Evolutionary conservation across 2,113 vertebrate genomes (phyloP).

Genomic region (Microcebus lehilahytsara): DNA sequence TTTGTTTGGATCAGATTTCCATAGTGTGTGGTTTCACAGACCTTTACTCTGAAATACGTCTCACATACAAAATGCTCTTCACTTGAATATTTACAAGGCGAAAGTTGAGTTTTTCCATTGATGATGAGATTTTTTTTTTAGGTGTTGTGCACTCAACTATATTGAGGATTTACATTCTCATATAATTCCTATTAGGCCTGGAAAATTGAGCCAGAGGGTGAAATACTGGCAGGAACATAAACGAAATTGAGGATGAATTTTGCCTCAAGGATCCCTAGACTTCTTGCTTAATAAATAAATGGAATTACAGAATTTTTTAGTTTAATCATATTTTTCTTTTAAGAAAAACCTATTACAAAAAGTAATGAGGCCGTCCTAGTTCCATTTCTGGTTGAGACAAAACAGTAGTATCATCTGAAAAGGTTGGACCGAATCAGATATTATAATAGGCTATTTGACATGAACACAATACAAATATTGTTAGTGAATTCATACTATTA

Average conservation of each 20-base stretch:
- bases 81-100: not conserved
- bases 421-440: not conserved
- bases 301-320: not conserved
- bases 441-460: not conserved
- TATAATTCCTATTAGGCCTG: not conserved
- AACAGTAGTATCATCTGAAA: conserved; percentile 1
- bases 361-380: not conserved
- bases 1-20: conserved; percentile 43
- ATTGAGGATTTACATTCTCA: not conserved
- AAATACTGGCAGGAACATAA: not conserved
- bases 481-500: not conserved
- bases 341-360: conserved; percentile 1
- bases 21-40: not conserved
- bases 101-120: not conserved
- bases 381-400: not conserved
- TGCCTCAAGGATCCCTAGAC: not conserved
- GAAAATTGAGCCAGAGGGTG: not conserved
- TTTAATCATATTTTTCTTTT: conserved; percentile 36
- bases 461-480: not conserved
- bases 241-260: not conserved
- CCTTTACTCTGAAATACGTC: not conserved
- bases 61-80: not conserved
- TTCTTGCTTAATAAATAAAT: not conserved
- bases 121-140: not conserved
- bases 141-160: not conserved